These are phyloP conservation scores for Melanerpes formicivorus DNA, from an alignment of 2,113 vertebrate species.

Conservation along the genomic window DNA sequence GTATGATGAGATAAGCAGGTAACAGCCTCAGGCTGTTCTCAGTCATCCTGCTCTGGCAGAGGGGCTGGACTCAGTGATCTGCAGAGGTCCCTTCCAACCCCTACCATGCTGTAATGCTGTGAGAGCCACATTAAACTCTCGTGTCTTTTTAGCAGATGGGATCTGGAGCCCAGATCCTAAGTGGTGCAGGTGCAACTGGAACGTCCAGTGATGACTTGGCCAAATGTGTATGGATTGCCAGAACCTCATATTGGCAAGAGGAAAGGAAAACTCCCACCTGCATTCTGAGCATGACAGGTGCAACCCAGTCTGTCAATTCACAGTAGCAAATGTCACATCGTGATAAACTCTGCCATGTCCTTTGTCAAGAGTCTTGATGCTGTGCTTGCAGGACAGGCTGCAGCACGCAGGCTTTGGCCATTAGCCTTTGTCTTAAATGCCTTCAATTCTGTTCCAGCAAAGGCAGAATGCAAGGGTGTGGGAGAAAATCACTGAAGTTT, in stretches of 20 bases:
- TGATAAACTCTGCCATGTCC: neutral
- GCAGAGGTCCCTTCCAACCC: too few species aligned
- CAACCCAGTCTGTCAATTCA: neutral
- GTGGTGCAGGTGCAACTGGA: conserved; percentile 29
- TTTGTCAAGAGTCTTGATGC: neutral
- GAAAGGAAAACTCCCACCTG: neutral
- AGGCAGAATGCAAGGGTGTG: neutral
- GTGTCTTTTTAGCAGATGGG: neutral
- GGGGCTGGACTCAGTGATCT: too few species aligned
- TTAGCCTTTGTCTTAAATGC: neutral
- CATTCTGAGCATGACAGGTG: neutral
- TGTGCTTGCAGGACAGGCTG: neutral
- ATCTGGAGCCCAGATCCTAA: neutral
- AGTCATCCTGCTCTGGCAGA: accelerated
- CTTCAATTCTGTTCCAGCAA: neutral
- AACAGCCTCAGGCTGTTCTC: neutral
- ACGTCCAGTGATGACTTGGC: conserved; percentile 1
- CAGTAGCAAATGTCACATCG: neutral
- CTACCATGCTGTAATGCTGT: too few species aligned
- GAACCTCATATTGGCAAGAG: neutral
- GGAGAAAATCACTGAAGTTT: neutral
- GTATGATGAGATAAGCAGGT: neutral
- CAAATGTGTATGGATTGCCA: neutral
- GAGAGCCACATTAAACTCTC: neutral
- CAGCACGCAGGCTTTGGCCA: neutral